phyloP scores from a whole-genome alignment of 2,797 vertebrate species.

The Notolepis coatsorum region DNA sequence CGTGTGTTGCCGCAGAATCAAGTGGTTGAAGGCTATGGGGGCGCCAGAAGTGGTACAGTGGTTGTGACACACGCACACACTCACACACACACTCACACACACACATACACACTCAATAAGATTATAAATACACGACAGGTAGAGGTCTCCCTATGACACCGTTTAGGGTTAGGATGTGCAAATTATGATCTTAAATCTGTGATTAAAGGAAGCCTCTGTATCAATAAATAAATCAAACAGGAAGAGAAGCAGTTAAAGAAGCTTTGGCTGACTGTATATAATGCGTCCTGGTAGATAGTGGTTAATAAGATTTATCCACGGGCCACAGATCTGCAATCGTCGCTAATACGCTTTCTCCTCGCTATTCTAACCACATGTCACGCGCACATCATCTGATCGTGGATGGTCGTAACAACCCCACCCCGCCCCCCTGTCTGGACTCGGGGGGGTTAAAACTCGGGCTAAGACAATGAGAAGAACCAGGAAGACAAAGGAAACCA shows the following conservation, averaged over 20 bases:
- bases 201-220: slow-evolving; percentile 5
- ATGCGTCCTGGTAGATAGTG: slow-evolving; percentile 19
- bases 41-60: slow-evolving; percentile 53
- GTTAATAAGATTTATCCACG: no score
- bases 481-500: slow-evolving; percentile 65
- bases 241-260: background rate
- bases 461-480: slow-evolving; percentile 13
- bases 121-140: slow-evolving; percentile 39
- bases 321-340: background rate
- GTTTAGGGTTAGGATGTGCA: slow-evolving; percentile 34
- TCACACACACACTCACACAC: background rate
- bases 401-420: slow-evolving; percentile 4
- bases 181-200: slow-evolving; percentile 11
- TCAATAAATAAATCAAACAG: slow-evolving; percentile 7
- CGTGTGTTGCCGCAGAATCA: slow-evolving; percentile 16
- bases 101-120: slow-evolving; percentile 34
- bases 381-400: background rate
- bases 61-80: slow-evolving; percentile 50
- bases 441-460: no score
- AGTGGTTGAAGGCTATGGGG: slow-evolving; percentile 22
- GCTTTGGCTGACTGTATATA: slow-evolving; percentile 23
- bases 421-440: no score
- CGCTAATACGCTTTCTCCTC: background rate
- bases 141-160: slow-evolving; percentile 26
- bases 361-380: background rate